These are phyloP conservation scores for Hyposoter didymator DNA, from an alignment of 2,888 invertebrate genomes.

Conservation along the genomic window DNA sequence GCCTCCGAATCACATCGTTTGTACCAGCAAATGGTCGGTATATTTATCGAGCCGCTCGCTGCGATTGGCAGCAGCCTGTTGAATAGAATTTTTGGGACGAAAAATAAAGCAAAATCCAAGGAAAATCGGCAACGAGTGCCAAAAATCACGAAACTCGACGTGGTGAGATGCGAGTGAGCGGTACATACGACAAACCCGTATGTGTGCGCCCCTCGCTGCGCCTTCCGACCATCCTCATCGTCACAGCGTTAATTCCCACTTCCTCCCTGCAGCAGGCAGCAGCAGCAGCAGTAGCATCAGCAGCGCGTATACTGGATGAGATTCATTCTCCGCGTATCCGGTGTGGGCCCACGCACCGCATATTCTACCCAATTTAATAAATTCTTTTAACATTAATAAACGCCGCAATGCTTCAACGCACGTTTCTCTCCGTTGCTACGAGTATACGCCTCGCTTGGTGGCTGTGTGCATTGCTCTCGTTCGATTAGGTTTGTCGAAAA, in stretches of 20 bases:
- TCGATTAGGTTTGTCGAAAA: neutral
- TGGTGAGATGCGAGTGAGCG: neutral
- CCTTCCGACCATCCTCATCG: constrained; percentile 44
- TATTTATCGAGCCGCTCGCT: neutral
- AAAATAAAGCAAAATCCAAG: neutral
- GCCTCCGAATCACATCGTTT: constrained; percentile 6
- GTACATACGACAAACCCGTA: neutral
- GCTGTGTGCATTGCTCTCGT: neutral
- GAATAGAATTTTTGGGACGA: neutral
- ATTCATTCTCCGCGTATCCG: constrained; percentile 84
- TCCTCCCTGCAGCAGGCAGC: constrained; percentile 75
- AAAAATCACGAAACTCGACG: neutral
- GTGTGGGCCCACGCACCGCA: constrained; percentile 82
- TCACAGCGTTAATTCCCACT: constrained; percentile 82
- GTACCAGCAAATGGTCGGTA: neutral
- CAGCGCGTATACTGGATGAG: constrained; percentile 78
- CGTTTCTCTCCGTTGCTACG: neutral
- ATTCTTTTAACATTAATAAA: constrained; percentile 80
- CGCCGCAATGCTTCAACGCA: constrained; percentile 33
- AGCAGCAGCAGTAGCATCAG: neutral
- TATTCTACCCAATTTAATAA: constrained; percentile 83
- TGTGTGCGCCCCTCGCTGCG: neutral
- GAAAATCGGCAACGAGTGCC: neutral
- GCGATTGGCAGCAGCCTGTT: neutral
- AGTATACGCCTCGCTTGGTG: neutral